Conservation (phyloP, 2,113 vertebrate species). For the Poecilia latipinna region DNA sequence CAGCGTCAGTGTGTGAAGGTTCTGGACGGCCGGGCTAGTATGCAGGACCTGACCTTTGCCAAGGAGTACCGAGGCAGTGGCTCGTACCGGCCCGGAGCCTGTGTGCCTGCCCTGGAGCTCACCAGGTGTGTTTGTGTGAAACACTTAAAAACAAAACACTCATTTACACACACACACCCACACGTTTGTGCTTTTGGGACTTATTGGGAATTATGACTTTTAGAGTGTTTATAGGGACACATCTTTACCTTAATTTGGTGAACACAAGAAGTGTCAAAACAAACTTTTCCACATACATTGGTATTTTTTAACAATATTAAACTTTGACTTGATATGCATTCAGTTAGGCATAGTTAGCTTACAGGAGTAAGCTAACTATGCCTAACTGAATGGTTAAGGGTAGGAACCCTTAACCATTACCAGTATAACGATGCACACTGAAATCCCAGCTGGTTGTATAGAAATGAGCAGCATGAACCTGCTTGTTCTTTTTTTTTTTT, state of each 20-base stretch:
- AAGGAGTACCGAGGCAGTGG: slow-evolving; percentile 95
- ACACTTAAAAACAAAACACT: too few species aligned
- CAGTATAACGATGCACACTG: not conserved
- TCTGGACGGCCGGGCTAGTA: slow-evolving; percentile 91
- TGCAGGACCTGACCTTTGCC: slow-evolving; percentile 97
- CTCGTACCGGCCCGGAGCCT: slow-evolving; percentile 91
- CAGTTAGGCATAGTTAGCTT: not conserved
- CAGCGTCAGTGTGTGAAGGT: slow-evolving; percentile 95
- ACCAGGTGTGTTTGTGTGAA: slow-evolving; percentile 83
- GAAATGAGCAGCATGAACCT: too few species aligned
- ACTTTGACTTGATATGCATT: not conserved
- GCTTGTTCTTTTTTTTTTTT: slow-evolving; percentile 10
- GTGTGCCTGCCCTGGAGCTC: slow-evolving; percentile 95
- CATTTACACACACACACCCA: too few species aligned
- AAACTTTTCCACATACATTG: not conserved
- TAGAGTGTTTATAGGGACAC: too few species aligned
- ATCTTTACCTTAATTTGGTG: too few species aligned
- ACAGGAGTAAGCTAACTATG: too few species aligned
- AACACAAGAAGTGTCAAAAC: too few species aligned
- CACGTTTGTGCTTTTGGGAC: too few species aligned
- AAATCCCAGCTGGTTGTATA: too few species aligned
- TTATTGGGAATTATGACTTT: too few species aligned
- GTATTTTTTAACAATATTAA: not conserved
- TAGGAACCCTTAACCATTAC: not conserved
- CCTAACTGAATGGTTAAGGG: too few species aligned